Conservation (phyloP, 1,140 invertebrate species). For the Papilio glaucus region DNA sequence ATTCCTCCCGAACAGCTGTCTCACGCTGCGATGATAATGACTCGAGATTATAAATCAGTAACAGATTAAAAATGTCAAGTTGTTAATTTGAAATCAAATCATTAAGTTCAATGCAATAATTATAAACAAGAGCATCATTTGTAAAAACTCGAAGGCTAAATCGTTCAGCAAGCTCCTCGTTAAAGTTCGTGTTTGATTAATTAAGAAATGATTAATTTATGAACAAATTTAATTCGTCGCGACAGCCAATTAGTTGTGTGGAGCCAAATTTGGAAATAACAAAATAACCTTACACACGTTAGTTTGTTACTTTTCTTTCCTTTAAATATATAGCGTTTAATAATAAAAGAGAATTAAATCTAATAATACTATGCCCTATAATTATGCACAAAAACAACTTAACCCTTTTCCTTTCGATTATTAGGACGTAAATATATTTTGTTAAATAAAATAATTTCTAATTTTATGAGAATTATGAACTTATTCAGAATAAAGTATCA, state of each 20-base stretch:
- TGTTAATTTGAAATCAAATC: constrained; percentile 21
- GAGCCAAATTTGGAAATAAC: neutral
- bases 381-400: no score
- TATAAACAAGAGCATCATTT: neutral
- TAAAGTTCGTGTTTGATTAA: neutral
- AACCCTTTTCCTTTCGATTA: no score
- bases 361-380: no score
- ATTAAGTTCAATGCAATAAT: constrained; percentile 3
- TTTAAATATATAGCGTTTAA: no score
- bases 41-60: constrained; percentile 23
- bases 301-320: no score
- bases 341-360: no score
- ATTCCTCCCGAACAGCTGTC: neutral
- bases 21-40: constrained; percentile 14
- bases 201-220: neutral
- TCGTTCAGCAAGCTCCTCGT: neutral
- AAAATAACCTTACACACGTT: no score
- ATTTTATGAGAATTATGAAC: no score
- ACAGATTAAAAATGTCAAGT: constrained; percentile 30
- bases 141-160: no score
- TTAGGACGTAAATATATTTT: no score
- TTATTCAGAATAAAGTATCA: no score
- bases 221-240: neutral
- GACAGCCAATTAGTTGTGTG: neutral
- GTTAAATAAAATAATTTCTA: no score